Base-by-base conservation (phyloP, 2,888 invertebrate genomes). In the Drosophila paramelanica region DNA sequence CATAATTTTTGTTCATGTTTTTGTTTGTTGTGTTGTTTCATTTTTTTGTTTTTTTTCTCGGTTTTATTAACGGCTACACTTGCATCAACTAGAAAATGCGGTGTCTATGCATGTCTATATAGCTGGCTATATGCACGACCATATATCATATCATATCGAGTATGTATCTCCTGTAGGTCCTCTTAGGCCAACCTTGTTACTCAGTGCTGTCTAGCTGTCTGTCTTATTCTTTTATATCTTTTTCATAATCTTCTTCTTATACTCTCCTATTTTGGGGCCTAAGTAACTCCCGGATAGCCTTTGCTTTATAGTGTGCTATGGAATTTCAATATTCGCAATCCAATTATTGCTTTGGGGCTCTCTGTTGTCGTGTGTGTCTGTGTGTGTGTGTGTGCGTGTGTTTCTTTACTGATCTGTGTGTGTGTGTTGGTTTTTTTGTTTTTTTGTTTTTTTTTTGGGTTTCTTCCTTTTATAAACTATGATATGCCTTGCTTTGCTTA, bases 401-500 rank as follows among this genome's bases (percentile, higher is more conserved):
- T 55, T 38, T 68, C 27, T 51, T 23, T 42, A 1, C 31, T 27
- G n/a, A 43, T 43, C 6, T 72, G 45, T 66, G 25, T 67, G n/a
- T 56, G 41, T 60, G 46, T 57, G 68, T 59, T 17, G 47, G 23
- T 53, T 8, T 38, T 59, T 47, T 43, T 56, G 41, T 60, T 43
- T 57, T 67, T 17, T 50, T 17, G 51, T 10, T 38, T 59, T 47
- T 43, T 45, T 50, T 25, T 27, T 49, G n/a, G n/a, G 20, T 38
- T 45, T 25, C 10, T 46, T 45, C 60, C 49, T 85, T 87, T 96
- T 96, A 96, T 96, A 96, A 84, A 95, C 96, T 96, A 96, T 96
- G 96, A 96, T 96, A 96, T 96, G 96, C 96, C 96, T 96, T 95
- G 88, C 89, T 92, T 91, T 86, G 88, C 89, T 89, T 90, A 80